Percentiles rank a stretch among this genome's conserved stretches.
These are phyloP conservation scores for Megalonaias nervosa DNA, from an alignment of 1,140 invertebrate genomes.

Conservation along the genomic window DNA sequence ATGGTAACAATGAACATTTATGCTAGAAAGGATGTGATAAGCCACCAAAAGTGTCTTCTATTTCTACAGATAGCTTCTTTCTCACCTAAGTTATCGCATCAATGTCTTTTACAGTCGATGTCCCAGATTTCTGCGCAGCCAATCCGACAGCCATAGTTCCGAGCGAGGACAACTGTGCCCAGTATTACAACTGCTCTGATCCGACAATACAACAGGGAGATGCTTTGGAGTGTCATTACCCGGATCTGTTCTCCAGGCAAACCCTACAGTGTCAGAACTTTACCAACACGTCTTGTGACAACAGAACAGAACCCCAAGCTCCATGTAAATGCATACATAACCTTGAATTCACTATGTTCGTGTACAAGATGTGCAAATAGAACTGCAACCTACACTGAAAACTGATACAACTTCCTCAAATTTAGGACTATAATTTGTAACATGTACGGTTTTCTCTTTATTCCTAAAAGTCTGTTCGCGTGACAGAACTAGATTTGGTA, in stretches of 20 bases:
- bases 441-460: no score
- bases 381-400: no score
- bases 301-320: constrained; percentile 44
- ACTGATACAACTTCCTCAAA: no score
- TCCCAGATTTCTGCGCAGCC: constrained; percentile 35
- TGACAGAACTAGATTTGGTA: no score
- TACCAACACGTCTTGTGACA: constrained; percentile 42
- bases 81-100: neutral
- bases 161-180: constrained; percentile 51
- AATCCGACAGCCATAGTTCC: constrained; percentile 31
- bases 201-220: neutral
- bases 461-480: no score
- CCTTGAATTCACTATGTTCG: no score
- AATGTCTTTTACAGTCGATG: constrained; percentile 28
- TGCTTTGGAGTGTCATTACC: constrained; percentile 46
- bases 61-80: no score
- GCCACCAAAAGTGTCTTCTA: no score
- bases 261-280: constrained; percentile 46
- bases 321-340: constrained; percentile 39
- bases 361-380: no score
- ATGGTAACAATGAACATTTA: neutral
- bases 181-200: constrained; percentile 55
- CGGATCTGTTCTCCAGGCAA: constrained; percentile 41
- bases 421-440: no score
- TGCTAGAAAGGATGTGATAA: no score